These are phyloP conservation scores for Canis aureus DNA, from an alignment of 2,113 vertebrate genomes.

Conservation along the genomic window DNA sequence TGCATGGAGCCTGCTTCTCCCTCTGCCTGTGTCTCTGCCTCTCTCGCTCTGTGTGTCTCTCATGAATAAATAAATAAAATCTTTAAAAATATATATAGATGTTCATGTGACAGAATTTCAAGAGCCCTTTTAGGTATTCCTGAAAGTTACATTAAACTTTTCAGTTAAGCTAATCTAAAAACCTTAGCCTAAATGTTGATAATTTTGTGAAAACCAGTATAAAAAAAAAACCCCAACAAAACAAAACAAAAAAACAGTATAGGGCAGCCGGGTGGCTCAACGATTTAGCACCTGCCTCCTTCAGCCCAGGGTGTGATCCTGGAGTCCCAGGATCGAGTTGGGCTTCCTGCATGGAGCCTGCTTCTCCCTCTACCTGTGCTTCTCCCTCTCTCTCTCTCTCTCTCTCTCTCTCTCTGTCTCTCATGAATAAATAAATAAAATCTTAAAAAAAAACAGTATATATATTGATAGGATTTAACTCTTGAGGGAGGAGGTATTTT, in stretches of 20 bases:
- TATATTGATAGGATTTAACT: neutral
- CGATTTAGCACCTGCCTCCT: no score
- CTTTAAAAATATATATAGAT: neutral
- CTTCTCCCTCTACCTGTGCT: no score
- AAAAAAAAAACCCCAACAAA: neutral
- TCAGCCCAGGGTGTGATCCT: no score
- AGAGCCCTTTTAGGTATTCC: neutral
- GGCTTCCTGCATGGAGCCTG: no score
- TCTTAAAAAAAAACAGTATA: neutral
- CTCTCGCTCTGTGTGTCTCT: no score
- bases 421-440: no score
- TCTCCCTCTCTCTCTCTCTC: no score
- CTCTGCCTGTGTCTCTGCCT: no score
- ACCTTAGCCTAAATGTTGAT: neutral
- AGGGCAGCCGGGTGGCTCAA: neutral
- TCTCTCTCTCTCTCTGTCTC: no score
- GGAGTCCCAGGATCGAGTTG: no score
- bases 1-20: no score
- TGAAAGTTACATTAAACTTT: constrained; percentile 9
- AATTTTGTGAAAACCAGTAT: neutral
- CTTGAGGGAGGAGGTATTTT: neutral
- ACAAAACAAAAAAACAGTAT: neutral
- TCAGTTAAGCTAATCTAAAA: neutral
- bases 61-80: no score
- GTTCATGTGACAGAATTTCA: neutral